phyloP scores from a whole-genome alignment of 2,113 vertebrate genomes.

The Tympanuchus pallidicinctus region DNA sequence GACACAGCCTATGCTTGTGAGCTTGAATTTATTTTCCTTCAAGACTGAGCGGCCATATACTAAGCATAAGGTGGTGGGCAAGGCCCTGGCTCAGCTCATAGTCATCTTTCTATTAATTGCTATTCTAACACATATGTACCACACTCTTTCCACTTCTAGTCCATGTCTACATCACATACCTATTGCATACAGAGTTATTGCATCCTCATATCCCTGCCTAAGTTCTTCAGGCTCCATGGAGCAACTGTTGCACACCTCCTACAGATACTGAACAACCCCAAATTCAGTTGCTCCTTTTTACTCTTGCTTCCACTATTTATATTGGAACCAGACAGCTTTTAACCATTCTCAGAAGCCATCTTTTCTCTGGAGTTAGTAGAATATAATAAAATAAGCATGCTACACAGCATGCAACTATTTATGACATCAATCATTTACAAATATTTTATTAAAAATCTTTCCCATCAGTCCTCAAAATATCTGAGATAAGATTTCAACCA shows the following conservation, averaged over 20 bases:
- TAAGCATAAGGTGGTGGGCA: not conserved
- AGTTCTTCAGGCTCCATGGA: not conserved
- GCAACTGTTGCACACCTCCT: not conserved
- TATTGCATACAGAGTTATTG: not conserved
- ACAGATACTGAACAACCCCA: not conserved
- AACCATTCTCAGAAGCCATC: not conserved
- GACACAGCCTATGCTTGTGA: not conserved
- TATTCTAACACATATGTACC: not conserved
- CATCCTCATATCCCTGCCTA: not conserved
- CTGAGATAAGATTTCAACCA: not conserved
- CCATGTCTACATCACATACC: not conserved
- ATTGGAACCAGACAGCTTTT: not conserved
- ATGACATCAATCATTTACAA: not conserved
- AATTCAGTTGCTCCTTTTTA: not conserved
- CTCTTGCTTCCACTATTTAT: not conserved
- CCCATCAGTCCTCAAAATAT: rapidly evolving
- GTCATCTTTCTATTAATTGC: not conserved
- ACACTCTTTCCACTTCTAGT: not conserved
- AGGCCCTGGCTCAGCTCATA: not conserved
- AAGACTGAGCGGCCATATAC: not conserved
- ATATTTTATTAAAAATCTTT: not conserved
- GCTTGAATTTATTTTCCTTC: not conserved
- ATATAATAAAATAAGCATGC: not conserved
- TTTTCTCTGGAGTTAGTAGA: not conserved
- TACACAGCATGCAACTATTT: not conserved